Evolutionary conservation across 1,140 invertebrate species (phyloP), one percentile per base, ranked within the genome.

Genomic region (Sinonovacula constricta): DNA sequence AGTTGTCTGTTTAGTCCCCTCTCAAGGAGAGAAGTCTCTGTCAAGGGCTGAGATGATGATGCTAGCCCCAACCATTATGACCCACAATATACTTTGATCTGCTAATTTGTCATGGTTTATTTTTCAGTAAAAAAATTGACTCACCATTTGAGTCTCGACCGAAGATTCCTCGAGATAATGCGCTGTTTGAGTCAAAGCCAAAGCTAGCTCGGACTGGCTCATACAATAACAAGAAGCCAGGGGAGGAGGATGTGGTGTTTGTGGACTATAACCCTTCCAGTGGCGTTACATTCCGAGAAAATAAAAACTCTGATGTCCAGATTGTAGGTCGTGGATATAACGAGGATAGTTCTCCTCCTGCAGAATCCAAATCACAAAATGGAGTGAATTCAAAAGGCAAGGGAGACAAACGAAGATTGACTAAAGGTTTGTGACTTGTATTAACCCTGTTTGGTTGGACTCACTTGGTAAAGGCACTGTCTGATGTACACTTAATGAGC

Each of bases 251-350:
- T 5, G 69, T 80, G 24, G 63, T 81, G 28, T 81, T 85, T 63
- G 71, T 87, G 49, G 87, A 89, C 57, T 90, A 85, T 76, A 89
- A 89, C 68, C 88, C 89, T 26, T 59, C 74, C n/a, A 88, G 87
- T 81, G 89, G 89, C 7, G 89, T 88, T 1, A 90, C 89, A 51
- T 90, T 90, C 71, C 74, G 85, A n/a, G 86, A 89, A 75, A 90
- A 87, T 63, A 80, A 68, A 31, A 89, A 82, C 53, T 88, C 88
- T 3, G 88, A 90, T 72, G 90, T 91, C 1, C 85, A 89, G 54
- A 83, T 91, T 14, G 87, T 90, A 30, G 90, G 90, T 2, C 86
- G 83, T 59, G 90, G 90, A 26, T 91, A 90, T 78, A 83, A 70
- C 30, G 90, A 90, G 15, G 90, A 91, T 51, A 45, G 31, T 22